phyloP scores from a whole-genome alignment of 2,113 vertebrate species.

The Sminthopsis crassicaudata region DNA sequence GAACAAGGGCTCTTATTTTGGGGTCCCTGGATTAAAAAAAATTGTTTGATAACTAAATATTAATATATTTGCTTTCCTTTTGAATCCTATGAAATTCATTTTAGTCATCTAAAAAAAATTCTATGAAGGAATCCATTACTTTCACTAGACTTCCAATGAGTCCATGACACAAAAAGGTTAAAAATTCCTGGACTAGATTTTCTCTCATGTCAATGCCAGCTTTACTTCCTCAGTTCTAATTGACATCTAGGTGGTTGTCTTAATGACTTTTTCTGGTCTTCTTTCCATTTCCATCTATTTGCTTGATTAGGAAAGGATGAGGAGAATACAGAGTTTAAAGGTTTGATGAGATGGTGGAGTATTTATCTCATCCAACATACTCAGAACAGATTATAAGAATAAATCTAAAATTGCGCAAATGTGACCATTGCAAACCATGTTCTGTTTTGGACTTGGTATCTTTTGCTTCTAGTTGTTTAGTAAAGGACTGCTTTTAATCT shows the following conservation, averaged over 20 bases:
- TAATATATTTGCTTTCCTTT: not conserved
- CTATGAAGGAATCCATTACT: not conserved
- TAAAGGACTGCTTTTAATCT: not conserved
- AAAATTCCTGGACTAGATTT: not conserved
- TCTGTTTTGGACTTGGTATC: not conserved
- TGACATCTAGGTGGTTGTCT: not conserved
- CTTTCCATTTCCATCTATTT: not conserved
- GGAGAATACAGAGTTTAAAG: not conserved
- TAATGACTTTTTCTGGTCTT: not conserved
- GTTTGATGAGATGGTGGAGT: not conserved
- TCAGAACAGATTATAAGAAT: not conserved
- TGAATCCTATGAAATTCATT: not conserved
- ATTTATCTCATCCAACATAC: not conserved
- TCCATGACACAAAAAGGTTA: not conserved
- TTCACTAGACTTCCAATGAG: not conserved
- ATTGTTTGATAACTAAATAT: not conserved
- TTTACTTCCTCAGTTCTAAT: not conserved
- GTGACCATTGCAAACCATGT: not conserved
- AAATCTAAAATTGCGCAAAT: not conserved
- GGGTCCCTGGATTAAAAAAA: not conserved
- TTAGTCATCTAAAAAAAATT: not conserved
- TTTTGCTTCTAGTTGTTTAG: not conserved
- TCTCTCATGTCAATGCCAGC: not conserved
- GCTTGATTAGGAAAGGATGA: not conserved
- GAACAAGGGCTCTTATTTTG: not conserved